These are phyloP conservation scores for Augochlora pura DNA, from an alignment of 1,140 invertebrate species.

Conservation along the genomic window DNA sequence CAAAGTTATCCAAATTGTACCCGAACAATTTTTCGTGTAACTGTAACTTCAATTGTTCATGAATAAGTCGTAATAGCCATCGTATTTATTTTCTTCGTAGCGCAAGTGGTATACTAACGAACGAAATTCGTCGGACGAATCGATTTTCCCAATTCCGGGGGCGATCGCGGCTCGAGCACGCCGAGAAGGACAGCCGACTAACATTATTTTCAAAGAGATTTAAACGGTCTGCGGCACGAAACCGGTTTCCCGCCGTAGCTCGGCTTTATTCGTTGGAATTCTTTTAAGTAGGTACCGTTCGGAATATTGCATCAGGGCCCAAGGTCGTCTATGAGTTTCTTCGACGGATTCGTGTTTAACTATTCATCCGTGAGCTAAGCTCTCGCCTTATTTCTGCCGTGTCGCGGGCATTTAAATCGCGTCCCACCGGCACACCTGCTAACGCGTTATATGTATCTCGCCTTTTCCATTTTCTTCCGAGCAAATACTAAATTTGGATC, in stretches of 20 bases:
- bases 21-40: too few relatives aligned
- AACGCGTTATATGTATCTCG: too few relatives aligned
- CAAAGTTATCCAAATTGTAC: too few relatives aligned
- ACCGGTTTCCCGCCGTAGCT: constrained; percentile 55
- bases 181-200: constrained; percentile 51
- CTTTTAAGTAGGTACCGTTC: constrained; percentile 64
- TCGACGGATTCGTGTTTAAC: constrained; percentile 14
- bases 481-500: background rate
- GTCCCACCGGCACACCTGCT: too few relatives aligned
- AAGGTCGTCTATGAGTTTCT: constrained; percentile 57
- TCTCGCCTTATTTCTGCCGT: background rate
- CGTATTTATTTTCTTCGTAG: too few relatives aligned
- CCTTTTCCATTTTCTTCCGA: too few relatives aligned
- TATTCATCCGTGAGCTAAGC: background rate
- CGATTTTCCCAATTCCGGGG: background rate
- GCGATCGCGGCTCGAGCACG: background rate
- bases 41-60: too few relatives aligned
- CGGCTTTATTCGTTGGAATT: constrained; percentile 59
- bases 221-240: constrained; percentile 54
- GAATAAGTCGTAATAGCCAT: too few relatives aligned
- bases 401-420: background rate
- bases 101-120: too few relatives aligned
- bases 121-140: background rate
- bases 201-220: constrained; percentile 65
- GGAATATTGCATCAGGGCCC: constrained; percentile 60